Evolutionary conservation across 2,888 invertebrate genomes (phyloP).

Genomic region (Hipparchia sbordonii): DNA sequence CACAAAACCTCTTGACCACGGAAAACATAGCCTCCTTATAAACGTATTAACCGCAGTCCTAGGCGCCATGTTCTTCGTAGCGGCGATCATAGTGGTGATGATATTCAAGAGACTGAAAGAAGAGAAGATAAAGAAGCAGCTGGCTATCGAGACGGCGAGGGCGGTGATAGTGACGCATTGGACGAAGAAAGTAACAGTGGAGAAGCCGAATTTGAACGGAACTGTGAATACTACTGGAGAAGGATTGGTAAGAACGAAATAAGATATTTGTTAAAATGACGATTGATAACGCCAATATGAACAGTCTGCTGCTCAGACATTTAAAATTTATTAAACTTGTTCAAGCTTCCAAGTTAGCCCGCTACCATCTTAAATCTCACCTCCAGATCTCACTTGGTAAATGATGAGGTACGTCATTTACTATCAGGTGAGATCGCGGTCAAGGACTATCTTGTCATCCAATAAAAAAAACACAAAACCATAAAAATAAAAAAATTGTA

Average conservation of each 20-base stretch:
- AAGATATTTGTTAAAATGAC: too few species aligned
- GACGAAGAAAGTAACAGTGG: conserved; percentile 95
- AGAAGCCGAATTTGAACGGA: conserved; percentile 88
- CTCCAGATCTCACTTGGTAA: too few species aligned
- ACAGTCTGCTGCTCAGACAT: too few species aligned
- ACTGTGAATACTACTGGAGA: conserved; percentile 83
- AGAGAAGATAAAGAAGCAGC: conserved; percentile 90
- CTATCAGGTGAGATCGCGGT: too few species aligned
- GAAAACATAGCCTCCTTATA: conserved; percentile 81
- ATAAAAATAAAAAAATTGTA: too few species aligned
- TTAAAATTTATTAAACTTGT: too few species aligned
- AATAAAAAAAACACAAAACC: too few species aligned
- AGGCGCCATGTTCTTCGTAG: conserved; percentile 83
- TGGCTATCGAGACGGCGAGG: conserved; percentile 90
- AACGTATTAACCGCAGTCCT: conserved; percentile 84
- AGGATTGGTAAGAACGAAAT: conserved; percentile 77
- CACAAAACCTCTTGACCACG: conserved; percentile 64
- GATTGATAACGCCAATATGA: too few species aligned
- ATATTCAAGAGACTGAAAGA: conserved; percentile 88
- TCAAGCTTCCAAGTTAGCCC: too few species aligned
- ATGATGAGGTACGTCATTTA: too few species aligned
- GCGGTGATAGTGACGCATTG: conserved; percentile 93
- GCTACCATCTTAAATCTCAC: too few species aligned
- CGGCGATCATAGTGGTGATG: conserved; percentile 84
- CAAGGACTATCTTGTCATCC: too few species aligned